Evolutionary conservation across 2,113 vertebrate genomes (phyloP), one percentile per base, ranked within the genome.

Genomic region (Speoplatyrhinus poulsoni): DNA sequence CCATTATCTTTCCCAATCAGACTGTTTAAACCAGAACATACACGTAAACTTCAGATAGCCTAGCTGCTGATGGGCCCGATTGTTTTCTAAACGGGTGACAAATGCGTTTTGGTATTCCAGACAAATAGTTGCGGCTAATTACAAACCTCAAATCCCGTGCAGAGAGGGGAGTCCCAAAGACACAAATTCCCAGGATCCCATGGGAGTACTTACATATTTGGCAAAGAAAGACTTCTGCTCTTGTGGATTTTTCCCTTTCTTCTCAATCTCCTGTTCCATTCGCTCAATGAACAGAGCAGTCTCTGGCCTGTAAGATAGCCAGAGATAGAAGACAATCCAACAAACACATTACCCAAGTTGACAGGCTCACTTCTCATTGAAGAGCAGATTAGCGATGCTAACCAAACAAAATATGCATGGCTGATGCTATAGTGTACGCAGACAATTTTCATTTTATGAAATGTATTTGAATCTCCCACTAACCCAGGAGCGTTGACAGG

Each of bases 171-270:
- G 12, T 2, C 10, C 12, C 57, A 46, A 9, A 56, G 13, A 1
- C 6, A 48, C 32, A 17, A 61, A 46, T 72, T 60, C 53, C 71
- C 62, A 19, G 52, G 57, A 65, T 67, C 54, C 41, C 32, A 49
- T 32, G 0, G 1, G 5, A 60, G 1, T 57, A 93, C 95, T 95
- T 86, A 97, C 96, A 12, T 98, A 98, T 97, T 96, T 96, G 53
- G 95, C 96, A 17, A 98, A 96, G 80, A 98, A 98, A 15, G 95
- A 96, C 69, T 97, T 98, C 91, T 97, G 96, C 77, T 98, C 96
- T 82, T 98, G 95, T 1, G 95, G 94, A 82, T 95, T 96, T 82
- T 95, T 96, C 26, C 93, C 94, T 87, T 95, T 96, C 85, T 96
- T 95, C 59, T 95, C 95, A n/a, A 93, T 86, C 84, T 98, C 95